Percentiles rank a stretch among this genome's conserved stretches.
Conservation (phyloP, 1,140 invertebrate species). For the Cydia pomonella region DNA sequence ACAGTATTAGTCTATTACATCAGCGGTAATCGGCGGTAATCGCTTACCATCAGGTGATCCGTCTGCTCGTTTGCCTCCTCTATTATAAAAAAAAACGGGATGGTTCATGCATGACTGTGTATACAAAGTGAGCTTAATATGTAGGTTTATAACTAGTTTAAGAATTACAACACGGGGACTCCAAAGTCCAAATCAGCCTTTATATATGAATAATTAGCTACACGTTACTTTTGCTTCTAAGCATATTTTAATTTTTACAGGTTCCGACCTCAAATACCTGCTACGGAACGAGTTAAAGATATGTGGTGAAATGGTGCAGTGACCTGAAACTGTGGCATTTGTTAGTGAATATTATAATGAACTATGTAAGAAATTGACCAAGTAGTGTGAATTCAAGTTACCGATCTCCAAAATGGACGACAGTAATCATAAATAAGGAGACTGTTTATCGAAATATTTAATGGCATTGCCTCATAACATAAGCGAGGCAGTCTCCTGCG, state of each 20-base stretch:
- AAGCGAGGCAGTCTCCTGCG: neutral
- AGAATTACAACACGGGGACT: neutral
- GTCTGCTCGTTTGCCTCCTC: too few relatives aligned
- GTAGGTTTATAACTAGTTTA: neutral
- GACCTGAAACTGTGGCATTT: conserved; percentile 33
- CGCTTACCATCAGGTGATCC: too few relatives aligned
- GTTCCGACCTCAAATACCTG: conserved; percentile 68
- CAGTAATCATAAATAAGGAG: conserved; percentile 11
- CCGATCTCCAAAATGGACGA: conserved; percentile 38
- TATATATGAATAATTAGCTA: too few relatives aligned
- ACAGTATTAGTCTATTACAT: too few relatives aligned
- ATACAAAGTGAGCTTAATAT: neutral
- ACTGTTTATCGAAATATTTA: neutral
- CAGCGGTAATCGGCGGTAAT: too few relatives aligned
- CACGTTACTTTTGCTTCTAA: too few relatives aligned
- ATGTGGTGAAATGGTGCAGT: conserved; percentile 66
- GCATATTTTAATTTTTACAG: conserved; percentile 47
- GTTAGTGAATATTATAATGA: conserved; percentile 38
- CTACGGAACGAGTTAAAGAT: conserved; percentile 69
- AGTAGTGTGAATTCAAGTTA: conserved; percentile 36
- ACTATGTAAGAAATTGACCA: conserved; percentile 21
- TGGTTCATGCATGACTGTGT: too few relatives aligned
- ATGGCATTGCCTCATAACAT: neutral
- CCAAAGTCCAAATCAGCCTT: too few relatives aligned
- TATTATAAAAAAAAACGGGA: too few relatives aligned